phyloP scores from a whole-genome alignment of 2,888 invertebrate species.

The Clitarchus hookeri region DNA sequence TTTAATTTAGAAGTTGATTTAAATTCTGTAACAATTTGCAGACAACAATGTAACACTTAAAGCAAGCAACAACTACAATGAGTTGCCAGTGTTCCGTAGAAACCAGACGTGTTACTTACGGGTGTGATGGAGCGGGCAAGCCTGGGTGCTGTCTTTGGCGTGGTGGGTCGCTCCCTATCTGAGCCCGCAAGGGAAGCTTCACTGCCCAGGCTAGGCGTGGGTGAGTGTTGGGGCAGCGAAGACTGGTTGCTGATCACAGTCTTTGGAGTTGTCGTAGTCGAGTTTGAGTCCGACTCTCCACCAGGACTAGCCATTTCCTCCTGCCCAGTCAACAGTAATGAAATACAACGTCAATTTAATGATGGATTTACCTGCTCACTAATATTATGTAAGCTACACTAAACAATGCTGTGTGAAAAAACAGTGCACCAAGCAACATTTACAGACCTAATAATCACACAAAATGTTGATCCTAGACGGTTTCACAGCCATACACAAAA shows the following conservation, averaged over 20 bases:
- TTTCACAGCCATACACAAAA: no score
- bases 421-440: no score
- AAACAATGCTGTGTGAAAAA: no score
- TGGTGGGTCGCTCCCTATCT: slow-evolving; percentile 58
- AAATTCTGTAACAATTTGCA: no score
- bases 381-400: no score
- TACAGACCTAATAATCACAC: no score
- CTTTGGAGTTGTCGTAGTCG: slow-evolving; percentile 70
- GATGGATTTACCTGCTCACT: no score
- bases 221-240: slow-evolving; percentile 45
- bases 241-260: slow-evolving; percentile 67
- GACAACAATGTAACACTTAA: no score
- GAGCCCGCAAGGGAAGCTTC: slow-evolving; percentile 43
- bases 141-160: slow-evolving; percentile 51
- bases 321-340: slow-evolving; percentile 51
- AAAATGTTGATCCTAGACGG: no score
- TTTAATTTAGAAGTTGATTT: no score
- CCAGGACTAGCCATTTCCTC: slow-evolving; percentile 68
- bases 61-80: no score
- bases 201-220: slow-evolving; percentile 46
- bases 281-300: slow-evolving; percentile 77
- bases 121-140: slow-evolving; percentile 58
- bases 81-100: no score
- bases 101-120: slow-evolving; percentile 48
- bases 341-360: background rate